Conservation (phyloP, 1,140 invertebrate genomes). For the Drosophila hydei region DNA sequence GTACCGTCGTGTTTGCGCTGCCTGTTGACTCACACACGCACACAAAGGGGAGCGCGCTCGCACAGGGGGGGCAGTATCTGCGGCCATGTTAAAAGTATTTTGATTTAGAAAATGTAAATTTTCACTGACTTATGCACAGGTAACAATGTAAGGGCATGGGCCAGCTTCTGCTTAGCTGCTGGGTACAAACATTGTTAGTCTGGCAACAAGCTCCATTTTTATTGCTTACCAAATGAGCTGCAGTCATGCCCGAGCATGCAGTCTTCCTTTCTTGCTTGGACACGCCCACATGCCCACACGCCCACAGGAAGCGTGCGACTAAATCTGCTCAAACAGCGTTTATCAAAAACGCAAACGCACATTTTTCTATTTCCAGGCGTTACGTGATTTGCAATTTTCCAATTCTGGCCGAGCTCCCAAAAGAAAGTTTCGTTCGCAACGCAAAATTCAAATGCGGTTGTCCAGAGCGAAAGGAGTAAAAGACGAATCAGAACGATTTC, state of each 20-base stretch:
- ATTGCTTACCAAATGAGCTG: slow-evolving; percentile 78
- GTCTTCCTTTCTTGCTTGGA: slow-evolving; percentile 49
- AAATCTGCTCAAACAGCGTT: slow-evolving; percentile 48
- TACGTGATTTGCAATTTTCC: slow-evolving; percentile 79
- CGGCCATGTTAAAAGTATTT: slow-evolving; percentile 65
- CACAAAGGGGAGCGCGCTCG: too few species aligned
- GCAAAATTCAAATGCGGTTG: slow-evolving; percentile 45
- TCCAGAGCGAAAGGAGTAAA: slow-evolving; percentile 30
- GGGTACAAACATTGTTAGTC: slow-evolving; percentile 60
- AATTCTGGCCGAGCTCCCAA: slow-evolving; percentile 61
- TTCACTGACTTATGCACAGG: slow-evolving; percentile 50
- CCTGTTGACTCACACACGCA: slow-evolving; percentile 49
- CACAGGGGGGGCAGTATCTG: slow-evolving; percentile 23
- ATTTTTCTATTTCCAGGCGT: slow-evolving; percentile 74
- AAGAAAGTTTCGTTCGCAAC: slow-evolving; percentile 61
- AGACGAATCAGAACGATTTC: slow-evolving; percentile 5
- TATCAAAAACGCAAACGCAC: slow-evolving; percentile 64
- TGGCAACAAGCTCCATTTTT: slow-evolving; percentile 71
- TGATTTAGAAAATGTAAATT: slow-evolving; percentile 77
- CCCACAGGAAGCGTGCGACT: slow-evolving; percentile 44
- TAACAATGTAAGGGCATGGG: slow-evolving; percentile 41
- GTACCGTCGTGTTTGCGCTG: slow-evolving; percentile 28
- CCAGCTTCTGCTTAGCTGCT: not conserved
- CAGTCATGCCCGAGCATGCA: slow-evolving; percentile 45
- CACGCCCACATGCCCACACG: slow-evolving; percentile 9